Conservation (phyloP, 92 coral and sea anemone species). For the Porites cylindrica region DNA sequence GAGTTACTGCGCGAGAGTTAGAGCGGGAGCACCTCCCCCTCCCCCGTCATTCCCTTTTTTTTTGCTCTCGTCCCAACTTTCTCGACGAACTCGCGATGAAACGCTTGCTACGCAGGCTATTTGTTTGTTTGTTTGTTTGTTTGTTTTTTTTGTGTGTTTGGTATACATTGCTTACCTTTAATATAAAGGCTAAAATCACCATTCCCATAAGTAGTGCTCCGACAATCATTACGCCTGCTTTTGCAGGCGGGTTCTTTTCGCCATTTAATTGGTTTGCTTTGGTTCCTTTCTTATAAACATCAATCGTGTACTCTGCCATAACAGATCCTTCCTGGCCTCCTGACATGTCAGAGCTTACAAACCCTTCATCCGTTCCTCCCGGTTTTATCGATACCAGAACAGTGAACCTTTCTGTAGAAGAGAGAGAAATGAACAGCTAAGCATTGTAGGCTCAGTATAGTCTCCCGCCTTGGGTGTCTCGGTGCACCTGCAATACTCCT, state of each 20-base stretch:
- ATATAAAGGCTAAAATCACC: slow-evolving; percentile 4
- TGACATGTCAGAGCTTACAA: neutral
- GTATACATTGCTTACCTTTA: neutral
- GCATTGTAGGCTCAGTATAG: neutral
- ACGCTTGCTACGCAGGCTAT: no score
- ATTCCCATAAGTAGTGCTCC: slow-evolving; percentile 8
- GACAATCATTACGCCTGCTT: neutral
- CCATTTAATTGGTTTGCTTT: no score
- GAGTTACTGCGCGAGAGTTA: no score
- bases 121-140: no score
- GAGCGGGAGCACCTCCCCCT: no score
- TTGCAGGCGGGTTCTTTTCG: neutral
- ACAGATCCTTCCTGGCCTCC: neutral
- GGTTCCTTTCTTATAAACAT: neutral
- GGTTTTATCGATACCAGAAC: neutral
- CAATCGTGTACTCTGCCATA: neutral
- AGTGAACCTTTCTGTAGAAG: neutral
- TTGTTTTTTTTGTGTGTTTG: no score
- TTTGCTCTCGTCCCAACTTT: no score
- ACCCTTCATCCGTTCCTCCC: neutral
- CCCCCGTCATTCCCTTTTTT: no score
- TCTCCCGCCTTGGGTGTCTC: no score
- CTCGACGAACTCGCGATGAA: no score
- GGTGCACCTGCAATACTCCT: no score
- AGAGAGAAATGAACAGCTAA: neutral